These are phyloP conservation scores for Microvelia longipes DNA, from an alignment of 1,140 invertebrate genomes.

Conservation along the genomic window DNA sequence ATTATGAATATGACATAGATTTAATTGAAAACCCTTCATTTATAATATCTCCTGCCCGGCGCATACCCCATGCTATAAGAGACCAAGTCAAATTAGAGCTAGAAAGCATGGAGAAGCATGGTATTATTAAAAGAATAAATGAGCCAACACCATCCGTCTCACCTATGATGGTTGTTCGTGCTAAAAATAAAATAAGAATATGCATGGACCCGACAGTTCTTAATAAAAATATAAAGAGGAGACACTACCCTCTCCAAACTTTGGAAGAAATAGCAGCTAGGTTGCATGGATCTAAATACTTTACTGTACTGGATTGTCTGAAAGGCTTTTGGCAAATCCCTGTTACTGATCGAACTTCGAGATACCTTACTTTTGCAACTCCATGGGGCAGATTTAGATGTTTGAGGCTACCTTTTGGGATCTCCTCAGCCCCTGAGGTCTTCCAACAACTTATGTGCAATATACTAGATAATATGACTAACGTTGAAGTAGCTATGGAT, in stretches of 20 bases:
- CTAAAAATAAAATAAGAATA: conserved; percentile 8
- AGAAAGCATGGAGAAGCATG: conserved; percentile 5
- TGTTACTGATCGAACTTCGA: conserved; percentile 5
- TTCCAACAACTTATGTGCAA: conserved; percentile 23
- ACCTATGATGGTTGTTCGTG: conserved; percentile 7
- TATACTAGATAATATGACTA: conserved; percentile 13
- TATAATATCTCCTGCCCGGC: background rate
- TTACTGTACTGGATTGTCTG: conserved; percentile 11
- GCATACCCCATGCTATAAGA: background rate
- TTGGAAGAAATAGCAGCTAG: conserved; percentile 11
- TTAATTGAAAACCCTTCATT: background rate
- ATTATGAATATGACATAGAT: background rate
- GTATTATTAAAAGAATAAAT: conserved; percentile 10
- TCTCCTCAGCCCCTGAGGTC: conserved; percentile 19
- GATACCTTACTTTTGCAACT: conserved; percentile 21
- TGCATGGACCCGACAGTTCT: conserved; percentile 9
- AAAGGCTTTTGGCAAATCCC: conserved; percentile 12
- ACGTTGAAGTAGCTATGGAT: background rate
- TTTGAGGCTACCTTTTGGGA: conserved; percentile 25
- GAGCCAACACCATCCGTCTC: conserved; percentile 12
- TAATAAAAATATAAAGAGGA: conserved; percentile 10
- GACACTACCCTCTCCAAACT: conserved; percentile 11
- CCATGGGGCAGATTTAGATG: conserved; percentile 25
- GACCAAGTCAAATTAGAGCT: conserved; percentile 9
- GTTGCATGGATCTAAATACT: conserved; percentile 8